Base-by-base conservation (phyloP, 2,888 invertebrate species). In the Myopa tessellatipennis region DNA sequence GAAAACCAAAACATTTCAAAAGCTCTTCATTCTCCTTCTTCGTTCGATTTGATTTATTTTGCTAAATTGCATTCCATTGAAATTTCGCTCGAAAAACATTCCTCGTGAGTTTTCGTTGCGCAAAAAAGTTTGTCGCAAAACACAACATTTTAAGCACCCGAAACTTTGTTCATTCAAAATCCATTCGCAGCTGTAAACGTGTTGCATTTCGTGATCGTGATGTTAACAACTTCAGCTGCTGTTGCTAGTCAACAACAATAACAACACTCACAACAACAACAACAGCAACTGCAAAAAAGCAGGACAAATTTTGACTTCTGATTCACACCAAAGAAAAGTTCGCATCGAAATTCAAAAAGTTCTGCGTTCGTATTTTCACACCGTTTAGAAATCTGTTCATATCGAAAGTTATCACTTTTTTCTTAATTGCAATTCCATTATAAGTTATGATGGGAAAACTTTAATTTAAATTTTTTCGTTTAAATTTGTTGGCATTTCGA, bases 101-200 rank as follows among this genome's bases (percentile, higher is more conserved):
- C 26, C 26, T 26, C 26, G 26, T 26, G 26, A 26, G 26, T 10
- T 50, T 75, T 72, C 58, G 61, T 45, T 36, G 69, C 7, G 45
- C 67, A 75, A 50, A 5, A 38, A 69, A 76, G 50, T 4, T 55
- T 69, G 40, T 61, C 50, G 73, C 14, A 58, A 75, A 79, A 78
- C 70, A 73, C 40, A 55, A 45, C 45, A 45, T 45, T 45, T 45
- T 45, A 45, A 45, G 10, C 45, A 45, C 45, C 10, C 45, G 26
- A 61, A 61, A 61, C 7, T 61, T 61, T 61, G n/a, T 61, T 26
- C 18, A 61, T 61, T 61, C 8, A 18, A 26, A 61, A 61, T 26
- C 18, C 26, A 26, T 61, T 61, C 45, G 10, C 45, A 45, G 10
- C 7, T 45, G 6, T 6, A 6, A 45, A 10, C 45, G 45, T 45